Percentiles rank a stretch among this genome's conserved stretches.
Conservation (phyloP, 2,888 invertebrate genomes). For the Heteromurus nitidus region DNA sequence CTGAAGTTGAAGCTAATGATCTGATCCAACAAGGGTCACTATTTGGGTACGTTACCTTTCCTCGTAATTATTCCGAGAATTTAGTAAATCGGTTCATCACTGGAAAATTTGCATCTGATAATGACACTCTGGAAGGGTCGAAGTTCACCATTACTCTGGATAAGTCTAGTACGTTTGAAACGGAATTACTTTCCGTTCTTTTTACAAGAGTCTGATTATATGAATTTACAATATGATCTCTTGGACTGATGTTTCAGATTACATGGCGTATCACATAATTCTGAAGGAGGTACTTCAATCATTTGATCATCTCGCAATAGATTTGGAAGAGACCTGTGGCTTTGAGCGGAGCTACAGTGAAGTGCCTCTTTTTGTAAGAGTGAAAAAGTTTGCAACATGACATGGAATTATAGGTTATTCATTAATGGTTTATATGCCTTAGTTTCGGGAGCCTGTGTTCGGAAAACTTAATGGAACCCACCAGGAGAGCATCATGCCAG, state of each 20-base stretch:
- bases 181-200: not conserved
- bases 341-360: conserved; percentile 26
- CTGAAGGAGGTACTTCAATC: conserved; percentile 36
- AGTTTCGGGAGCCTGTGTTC: conserved; percentile 54
- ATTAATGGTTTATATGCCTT: not conserved
- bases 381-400: not conserved
- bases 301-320: conserved; percentile 8
- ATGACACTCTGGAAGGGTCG: conserved; percentile 44
- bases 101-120: conserved; percentile 46
- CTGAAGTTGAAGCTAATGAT: not conserved
- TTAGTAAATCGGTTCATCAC: conserved; percentile 51
- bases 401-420: no score
- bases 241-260: conserved; percentile 35
- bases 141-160: conserved; percentile 40
- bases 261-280: conserved; percentile 50
- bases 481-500: conserved; percentile 57
- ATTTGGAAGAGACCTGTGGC: conserved; percentile 32
- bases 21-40: conserved; percentile 31
- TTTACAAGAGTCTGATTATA: not conserved
- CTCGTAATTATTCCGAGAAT: conserved; percentile 44
- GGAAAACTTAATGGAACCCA: conserved; percentile 56
- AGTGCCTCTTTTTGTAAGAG: conserved; percentile 44
- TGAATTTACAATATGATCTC: no score
- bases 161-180: conserved; percentile 34
- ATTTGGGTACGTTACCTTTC: conserved; percentile 45